Conservation (phyloP, 2,888 invertebrate species). For the Amphipoea lucens region DNA sequence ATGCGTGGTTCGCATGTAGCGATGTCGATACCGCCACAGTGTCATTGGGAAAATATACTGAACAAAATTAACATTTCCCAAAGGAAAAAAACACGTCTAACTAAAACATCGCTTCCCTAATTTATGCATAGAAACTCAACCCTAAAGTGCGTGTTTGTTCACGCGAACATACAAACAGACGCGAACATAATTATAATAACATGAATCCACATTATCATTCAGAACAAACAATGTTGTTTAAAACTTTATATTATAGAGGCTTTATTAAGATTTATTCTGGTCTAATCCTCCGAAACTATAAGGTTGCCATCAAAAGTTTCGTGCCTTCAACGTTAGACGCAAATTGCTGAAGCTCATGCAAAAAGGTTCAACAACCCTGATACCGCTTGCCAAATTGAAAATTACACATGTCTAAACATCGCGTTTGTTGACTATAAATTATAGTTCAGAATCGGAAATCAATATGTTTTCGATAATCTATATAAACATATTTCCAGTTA, state of each 20-base stretch:
- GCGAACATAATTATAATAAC: slow-evolving; percentile 17
- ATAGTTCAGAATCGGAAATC: not conserved
- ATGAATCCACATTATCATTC: slow-evolving; percentile 31
- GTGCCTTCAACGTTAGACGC: slow-evolving; percentile 56
- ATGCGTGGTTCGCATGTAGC: too few species aligned
- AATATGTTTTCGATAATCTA: not conserved
- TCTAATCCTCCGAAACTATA: slow-evolving; percentile 50
- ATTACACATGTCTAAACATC: slow-evolving; percentile 23
- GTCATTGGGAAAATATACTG: not conserved
- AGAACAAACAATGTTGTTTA: slow-evolving; percentile 43
- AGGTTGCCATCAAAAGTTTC: slow-evolving; percentile 66
- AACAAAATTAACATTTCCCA: not conserved
- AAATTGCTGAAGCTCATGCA: slow-evolving; percentile 50
- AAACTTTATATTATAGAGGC: slow-evolving; percentile 44
- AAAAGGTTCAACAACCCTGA: slow-evolving; percentile 75
- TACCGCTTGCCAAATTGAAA: slow-evolving; percentile 52
- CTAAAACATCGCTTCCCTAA: not conserved
- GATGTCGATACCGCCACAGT: too few species aligned
- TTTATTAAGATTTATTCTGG: slow-evolving; percentile 46
- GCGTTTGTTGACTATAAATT: not conserved
- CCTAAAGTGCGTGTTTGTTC: not conserved
- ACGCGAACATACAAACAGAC: slow-evolving; percentile 10
- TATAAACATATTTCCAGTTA: too few species aligned
- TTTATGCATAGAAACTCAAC: not conserved
- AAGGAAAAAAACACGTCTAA: too few species aligned